phyloP scores from a whole-genome alignment of 2,888 invertebrate genomes.

The Harpalus rufipes region DNA sequence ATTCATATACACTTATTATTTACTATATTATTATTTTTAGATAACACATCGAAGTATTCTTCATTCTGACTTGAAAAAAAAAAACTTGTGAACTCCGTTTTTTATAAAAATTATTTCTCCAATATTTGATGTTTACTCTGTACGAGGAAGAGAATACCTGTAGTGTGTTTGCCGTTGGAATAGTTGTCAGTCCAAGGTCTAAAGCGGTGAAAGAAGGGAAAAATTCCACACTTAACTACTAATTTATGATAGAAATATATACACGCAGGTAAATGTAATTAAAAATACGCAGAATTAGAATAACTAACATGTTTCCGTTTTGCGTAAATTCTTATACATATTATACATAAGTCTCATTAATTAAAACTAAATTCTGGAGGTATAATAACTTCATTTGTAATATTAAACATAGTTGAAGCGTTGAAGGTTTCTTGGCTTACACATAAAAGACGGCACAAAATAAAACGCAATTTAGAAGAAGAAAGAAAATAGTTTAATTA shows the following conservation, averaged over 20 bases:
- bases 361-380: neutral
- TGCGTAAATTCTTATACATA: slow-evolving; percentile 25
- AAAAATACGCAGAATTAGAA: slow-evolving; percentile 34
- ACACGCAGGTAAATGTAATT: slow-evolving; percentile 41
- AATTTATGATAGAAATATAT: slow-evolving; percentile 41
- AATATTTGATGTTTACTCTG: slow-evolving; percentile 28
- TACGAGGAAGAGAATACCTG: slow-evolving; percentile 44
- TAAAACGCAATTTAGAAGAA: neutral
- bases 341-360: slow-evolving; percentile 1
- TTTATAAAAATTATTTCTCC: slow-evolving; percentile 19
- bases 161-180: slow-evolving; percentile 40
- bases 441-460: neutral
- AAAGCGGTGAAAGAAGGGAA: slow-evolving; percentile 35
- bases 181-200: slow-evolving; percentile 46
- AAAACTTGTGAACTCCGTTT: neutral
- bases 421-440: neutral
- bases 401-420: neutral
- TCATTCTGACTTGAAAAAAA: no score
- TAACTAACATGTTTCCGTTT: slow-evolving; percentile 42
- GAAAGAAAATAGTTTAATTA: neutral
- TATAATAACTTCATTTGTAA: neutral
- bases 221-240: slow-evolving; percentile 36
- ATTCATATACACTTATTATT: no score
- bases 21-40: no score
- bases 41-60: no score